Evolutionary conservation across 1,140 invertebrate species (phyloP), one percentile per base, ranked within the genome.

Genomic region (Ceratina australensis): DNA sequence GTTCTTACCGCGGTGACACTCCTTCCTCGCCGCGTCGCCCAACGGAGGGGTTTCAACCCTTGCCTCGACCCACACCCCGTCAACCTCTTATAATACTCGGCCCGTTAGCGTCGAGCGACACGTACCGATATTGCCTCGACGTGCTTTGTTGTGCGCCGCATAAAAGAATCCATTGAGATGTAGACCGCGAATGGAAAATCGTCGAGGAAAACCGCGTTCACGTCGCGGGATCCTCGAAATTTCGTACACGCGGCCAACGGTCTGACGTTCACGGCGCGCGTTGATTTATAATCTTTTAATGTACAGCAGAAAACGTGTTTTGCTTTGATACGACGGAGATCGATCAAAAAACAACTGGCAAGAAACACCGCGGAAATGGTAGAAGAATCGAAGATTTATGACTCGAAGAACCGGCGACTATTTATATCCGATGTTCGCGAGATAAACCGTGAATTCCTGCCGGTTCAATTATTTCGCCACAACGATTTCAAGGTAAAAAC

Each of bases 161-260:
- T 83, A 80, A 84, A 80, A 78, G 82, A 80, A 77, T 83, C 73
- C 20, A 74, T 83, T 73, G 47, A 47, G 57, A 83, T 82, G 71
- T 64, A 50, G 33, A 57, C 42, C 42, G n/a, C 18, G 15, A 15
- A 42, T 16, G 5, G 18, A 20, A 18, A 42, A 42, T 42, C 33
- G 33, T 42, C 5, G 50, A 18, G 16, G 66, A 57, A n/a, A 60
- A 60, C 28, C 7, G 42, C 15, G 24, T 50, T 22, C 20, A 4
- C 16, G 33, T 42, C 33, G 33, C 33, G 33, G 33, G 10, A 42
- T 42, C 33, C 33, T 42, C 33, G 33, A 42, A 42, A 7, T 42
- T 42, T 42, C 33, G 33, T 42, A 42, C 8, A 42, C 33, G 33
- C 33, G 33, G 33, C 5, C 33, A 42, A 42, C 33, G 33, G 33